These are phyloP conservation scores for Ormia ochracea DNA, from an alignment of 2,888 invertebrate genomes.

Conservation along the genomic window DNA sequence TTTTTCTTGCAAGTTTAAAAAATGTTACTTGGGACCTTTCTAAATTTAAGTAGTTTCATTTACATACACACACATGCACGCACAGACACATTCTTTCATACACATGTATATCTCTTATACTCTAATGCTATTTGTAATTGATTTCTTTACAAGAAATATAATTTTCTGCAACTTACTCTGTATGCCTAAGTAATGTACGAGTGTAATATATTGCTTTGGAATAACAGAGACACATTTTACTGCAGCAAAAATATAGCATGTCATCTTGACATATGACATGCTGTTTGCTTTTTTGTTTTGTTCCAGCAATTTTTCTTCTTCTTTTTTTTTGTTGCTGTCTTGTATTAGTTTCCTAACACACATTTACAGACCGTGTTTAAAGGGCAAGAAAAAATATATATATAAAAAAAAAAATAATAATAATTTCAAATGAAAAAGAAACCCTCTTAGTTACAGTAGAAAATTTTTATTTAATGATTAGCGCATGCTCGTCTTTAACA, in stretches of 20 bases:
- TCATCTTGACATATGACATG: conserved; percentile 46
- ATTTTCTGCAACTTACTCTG: conserved; percentile 27
- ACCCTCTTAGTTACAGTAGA: conserved; percentile 56
- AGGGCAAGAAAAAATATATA: not conserved
- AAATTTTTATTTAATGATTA: conserved; percentile 36
- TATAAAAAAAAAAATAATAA: not conserved
- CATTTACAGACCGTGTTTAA: conserved; percentile 4
- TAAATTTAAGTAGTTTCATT: too few relatives aligned
- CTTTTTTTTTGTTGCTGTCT: not conserved
- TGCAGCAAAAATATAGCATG: not conserved
- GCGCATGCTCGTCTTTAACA: conserved; percentile 48
- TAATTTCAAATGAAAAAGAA: conserved; percentile 14
- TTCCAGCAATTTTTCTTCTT: not conserved
- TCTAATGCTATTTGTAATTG: too few relatives aligned
- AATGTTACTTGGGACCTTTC: too few relatives aligned
- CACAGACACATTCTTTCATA: too few relatives aligned
- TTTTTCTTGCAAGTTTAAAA: too few relatives aligned
- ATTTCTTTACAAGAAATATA: too few relatives aligned
- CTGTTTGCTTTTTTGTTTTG: not conserved
- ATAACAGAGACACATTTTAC: conserved; percentile 6
- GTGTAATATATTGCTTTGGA: not conserved
- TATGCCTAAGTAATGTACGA: not conserved
- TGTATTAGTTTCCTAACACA: conserved; percentile 28
- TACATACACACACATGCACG: too few relatives aligned
- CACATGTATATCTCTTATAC: too few relatives aligned